Evolutionary conservation across 2,113 vertebrate species (phyloP).

Genomic region (Stercorarius parasiticus): DNA sequence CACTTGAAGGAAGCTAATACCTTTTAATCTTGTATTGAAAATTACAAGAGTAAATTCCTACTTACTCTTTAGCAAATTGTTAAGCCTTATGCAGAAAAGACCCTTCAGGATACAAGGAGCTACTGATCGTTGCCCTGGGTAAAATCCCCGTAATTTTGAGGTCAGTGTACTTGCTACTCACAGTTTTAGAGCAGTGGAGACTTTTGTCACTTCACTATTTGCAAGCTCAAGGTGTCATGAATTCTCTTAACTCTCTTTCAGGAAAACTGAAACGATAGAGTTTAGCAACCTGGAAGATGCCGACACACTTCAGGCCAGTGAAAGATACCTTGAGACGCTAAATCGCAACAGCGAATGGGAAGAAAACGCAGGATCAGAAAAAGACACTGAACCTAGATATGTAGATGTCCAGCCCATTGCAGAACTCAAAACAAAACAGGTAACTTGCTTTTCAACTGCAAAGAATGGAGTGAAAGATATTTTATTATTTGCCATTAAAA

Average conservation of each 20-base stretch:
- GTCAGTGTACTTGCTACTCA: fast-evolving
- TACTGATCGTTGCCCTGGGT: background rate
- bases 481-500: background rate
- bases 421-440: background rate
- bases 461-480: background rate
- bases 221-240: background rate
- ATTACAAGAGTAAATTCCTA: background rate
- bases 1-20: background rate
- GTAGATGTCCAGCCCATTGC: background rate
- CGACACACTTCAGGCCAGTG: fast-evolving
- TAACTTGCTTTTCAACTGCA: background rate
- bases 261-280: background rate
- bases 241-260: background rate
- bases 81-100: background rate
- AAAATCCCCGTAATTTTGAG: background rate
- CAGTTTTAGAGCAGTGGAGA: background rate
- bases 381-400: background rate
- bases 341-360: background rate
- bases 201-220: background rate
- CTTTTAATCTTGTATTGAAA: background rate
- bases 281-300: background rate
- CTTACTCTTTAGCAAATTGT: background rate
- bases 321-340: background rate
- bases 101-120: background rate
- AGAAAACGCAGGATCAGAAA: background rate